These are phyloP conservation scores for Hofmannophila pseudospretella DNA, from an alignment of 2,888 invertebrate species.

Conservation along the genomic window DNA sequence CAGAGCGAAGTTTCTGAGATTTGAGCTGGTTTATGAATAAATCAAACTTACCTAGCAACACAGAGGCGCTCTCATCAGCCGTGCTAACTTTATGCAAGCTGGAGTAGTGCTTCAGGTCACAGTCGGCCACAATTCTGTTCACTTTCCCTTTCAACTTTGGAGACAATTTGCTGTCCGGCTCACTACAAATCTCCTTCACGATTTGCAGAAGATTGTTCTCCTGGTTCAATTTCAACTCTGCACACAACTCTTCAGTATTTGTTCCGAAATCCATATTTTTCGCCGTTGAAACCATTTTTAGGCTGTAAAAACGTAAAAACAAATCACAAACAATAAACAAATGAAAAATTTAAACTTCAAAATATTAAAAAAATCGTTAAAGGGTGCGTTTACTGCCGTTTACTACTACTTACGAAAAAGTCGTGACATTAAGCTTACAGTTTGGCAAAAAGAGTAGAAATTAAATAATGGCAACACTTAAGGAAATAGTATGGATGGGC, in stretches of 20 bases:
- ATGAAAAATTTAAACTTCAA: too few relatives aligned
- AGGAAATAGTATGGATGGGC: too few relatives aligned
- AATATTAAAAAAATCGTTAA: too few relatives aligned
- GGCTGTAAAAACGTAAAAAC: too few relatives aligned
- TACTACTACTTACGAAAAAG: too few relatives aligned
- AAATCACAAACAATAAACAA: too few relatives aligned
- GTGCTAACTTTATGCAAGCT: constrained; percentile 61
- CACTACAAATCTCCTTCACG: constrained; percentile 53
- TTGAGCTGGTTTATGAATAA: too few relatives aligned
- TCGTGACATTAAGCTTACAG: too few relatives aligned
- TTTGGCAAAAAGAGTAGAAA: too few relatives aligned
- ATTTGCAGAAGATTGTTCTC: constrained; percentile 56
- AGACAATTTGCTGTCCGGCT: constrained; percentile 36
- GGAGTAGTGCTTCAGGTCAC: constrained; percentile 55
- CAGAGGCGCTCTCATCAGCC: constrained; percentile 59
- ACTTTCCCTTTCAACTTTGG: constrained; percentile 54
- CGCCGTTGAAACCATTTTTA: constrained; percentile 7
- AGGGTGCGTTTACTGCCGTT: too few relatives aligned
- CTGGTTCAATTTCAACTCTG: constrained; percentile 40
- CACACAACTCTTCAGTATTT: constrained; percentile 35
- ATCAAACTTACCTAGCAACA: constrained; percentile 47
- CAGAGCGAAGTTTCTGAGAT: too few relatives aligned
- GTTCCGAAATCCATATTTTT: constrained; percentile 50
- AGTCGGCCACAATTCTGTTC: constrained; percentile 57
- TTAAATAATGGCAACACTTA: too few relatives aligned